Conservation (phyloP, 2,888 invertebrate species). For the Papilio elwesi region DNA sequence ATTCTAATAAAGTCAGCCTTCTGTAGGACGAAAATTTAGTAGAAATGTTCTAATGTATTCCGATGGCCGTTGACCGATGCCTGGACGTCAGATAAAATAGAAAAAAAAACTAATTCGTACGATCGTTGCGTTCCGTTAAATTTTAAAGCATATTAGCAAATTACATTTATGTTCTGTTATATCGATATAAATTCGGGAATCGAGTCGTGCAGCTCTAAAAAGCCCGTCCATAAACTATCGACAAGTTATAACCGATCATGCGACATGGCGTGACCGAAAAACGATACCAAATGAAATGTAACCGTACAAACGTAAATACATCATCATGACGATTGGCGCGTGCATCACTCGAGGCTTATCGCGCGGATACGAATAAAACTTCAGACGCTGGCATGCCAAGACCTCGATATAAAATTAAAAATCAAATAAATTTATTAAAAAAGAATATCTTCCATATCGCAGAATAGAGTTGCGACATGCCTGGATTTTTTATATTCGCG, state of each 20-base stretch:
- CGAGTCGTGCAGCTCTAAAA: slow-evolving; percentile 66
- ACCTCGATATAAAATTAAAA: background rate
- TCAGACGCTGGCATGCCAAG: slow-evolving; percentile 3
- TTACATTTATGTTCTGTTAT: background rate
- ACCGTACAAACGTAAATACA: slow-evolving; percentile 75
- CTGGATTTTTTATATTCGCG: slow-evolving; percentile 45
- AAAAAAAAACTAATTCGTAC: slow-evolving; percentile 43
- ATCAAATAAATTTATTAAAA: slow-evolving; percentile 1
- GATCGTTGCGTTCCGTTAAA: slow-evolving; percentile 27
- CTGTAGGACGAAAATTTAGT: slow-evolving; percentile 84
- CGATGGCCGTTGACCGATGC: slow-evolving; percentile 77
- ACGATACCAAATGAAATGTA: slow-evolving; percentile 76
- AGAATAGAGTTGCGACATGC: slow-evolving; percentile 34
- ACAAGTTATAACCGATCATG: slow-evolving; percentile 74
- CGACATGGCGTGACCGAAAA: slow-evolving; percentile 83
- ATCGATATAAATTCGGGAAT: slow-evolving; percentile 58
- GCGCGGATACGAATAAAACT: slow-evolving; percentile 44
- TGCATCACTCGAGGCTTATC: slow-evolving; percentile 57
- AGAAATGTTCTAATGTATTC: slow-evolving; percentile 84
- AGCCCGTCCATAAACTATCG: slow-evolving; percentile 75
- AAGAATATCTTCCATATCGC: background rate
- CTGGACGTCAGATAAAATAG: slow-evolving; percentile 52
- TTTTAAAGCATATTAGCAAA: slow-evolving; percentile 27
- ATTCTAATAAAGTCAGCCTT: slow-evolving; percentile 84
- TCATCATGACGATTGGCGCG: slow-evolving; percentile 73